Evolutionary conservation across 92 coral and sea anemone species (phyloP).

Genomic region (Porites divaricata): DNA sequence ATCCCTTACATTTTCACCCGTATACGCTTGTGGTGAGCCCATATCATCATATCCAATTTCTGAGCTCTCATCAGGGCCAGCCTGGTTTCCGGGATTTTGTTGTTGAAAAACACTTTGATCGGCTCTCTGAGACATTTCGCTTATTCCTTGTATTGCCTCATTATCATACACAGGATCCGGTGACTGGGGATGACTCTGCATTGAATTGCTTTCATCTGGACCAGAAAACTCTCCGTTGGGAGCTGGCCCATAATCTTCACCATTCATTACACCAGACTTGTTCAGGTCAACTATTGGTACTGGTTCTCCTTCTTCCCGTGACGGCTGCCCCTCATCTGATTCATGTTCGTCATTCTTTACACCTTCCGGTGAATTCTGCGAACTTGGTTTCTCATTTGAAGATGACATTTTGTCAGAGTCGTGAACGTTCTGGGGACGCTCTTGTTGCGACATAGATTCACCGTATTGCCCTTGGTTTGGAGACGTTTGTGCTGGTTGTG

Average conservation of each 20-base stretch:
- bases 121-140: slow-evolving; percentile 31
- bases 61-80: background rate
- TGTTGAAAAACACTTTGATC: slow-evolving; percentile 23
- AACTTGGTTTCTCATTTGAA: background rate
- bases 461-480: background rate
- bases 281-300: slow-evolving; percentile 23
- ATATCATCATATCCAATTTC: slow-evolving; percentile 15
- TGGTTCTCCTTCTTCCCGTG: slow-evolving; percentile 25
- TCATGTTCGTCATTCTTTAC: background rate
- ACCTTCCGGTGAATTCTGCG: background rate
- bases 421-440: background rate
- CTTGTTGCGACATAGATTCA: background rate
- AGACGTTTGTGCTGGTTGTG: background rate
- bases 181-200: slow-evolving; percentile 17
- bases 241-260: slow-evolving; percentile 25
- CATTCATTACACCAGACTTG: background rate
- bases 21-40: slow-evolving; percentile 29
- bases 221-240: slow-evolving; percentile 6
- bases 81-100: slow-evolving; percentile 10
- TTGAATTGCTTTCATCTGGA: background rate
- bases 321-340: background rate
- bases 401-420: background rate
- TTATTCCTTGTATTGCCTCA: slow-evolving; percentile 47
- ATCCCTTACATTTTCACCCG: slow-evolving; percentile 5
- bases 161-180: slow-evolving; percentile 33